Conservation (phyloP, 2,113 vertebrate species). For the Tragelaphus imberbis region DNA sequence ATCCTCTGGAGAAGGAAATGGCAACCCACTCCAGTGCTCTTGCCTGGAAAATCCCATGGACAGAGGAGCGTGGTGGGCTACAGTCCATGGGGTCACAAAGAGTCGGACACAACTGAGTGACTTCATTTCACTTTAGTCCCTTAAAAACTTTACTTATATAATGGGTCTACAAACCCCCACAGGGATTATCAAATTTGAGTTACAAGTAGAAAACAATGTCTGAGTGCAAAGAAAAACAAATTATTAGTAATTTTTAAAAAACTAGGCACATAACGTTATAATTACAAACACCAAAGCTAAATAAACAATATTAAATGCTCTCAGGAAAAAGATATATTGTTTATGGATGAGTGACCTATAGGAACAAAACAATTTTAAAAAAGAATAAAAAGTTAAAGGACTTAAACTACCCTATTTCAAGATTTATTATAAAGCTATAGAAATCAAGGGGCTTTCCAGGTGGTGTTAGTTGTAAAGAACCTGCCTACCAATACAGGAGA, state of each 20-base stretch:
- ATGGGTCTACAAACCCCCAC: neutral
- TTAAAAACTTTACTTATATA: neutral
- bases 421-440: neutral
- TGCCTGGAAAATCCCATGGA: no score
- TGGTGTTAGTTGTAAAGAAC: neutral
- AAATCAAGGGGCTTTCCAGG: neutral
- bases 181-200: neutral
- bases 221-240: neutral
- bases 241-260: neutral
- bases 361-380: neutral
- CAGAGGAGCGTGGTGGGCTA: no score
- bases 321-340: neutral
- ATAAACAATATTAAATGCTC: neutral
- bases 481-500: neutral
- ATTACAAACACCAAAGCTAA: neutral
- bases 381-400: neutral
- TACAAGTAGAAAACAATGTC: neutral
- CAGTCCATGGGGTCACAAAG: no score
- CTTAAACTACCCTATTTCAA: neutral
- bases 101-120: accelerated
- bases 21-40: no score
- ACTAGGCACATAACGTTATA: neutral
- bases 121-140: neutral
- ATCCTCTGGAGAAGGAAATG: no score
- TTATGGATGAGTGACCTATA: neutral